Evolutionary conservation across 2,797 vertebrate genomes (phyloP).

Genomic region (Hoplostethus atlanticus): DNA sequence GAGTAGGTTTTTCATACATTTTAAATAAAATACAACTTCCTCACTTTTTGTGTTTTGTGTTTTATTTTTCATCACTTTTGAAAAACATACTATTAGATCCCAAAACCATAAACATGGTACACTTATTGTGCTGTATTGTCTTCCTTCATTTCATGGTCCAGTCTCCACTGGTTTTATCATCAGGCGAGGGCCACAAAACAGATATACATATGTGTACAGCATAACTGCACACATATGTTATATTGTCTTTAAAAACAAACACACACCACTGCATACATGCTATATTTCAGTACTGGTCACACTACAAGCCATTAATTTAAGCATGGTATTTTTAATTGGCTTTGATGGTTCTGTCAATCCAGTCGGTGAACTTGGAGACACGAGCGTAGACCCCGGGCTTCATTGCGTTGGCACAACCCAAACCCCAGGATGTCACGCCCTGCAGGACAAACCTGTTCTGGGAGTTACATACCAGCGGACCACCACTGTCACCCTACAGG

Average conservation of each 20-base stretch:
- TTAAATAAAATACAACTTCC: conserved; percentile 13
- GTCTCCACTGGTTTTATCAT: too few species aligned
- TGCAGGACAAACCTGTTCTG: conserved; percentile 91
- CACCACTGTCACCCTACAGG: conserved; percentile 95
- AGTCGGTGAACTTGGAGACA: conserved; percentile 89
- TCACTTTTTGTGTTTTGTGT: not conserved
- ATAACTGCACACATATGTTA: conserved; percentile 16
- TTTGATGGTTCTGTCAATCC: conserved; percentile 87
- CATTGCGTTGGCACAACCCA: conserved; percentile 93
- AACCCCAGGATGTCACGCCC: conserved; percentile 97
- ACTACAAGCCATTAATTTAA: not conserved
- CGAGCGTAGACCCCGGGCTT: conserved; percentile 95
- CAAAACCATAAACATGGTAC: not conserved
- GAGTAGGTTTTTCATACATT: conserved; percentile 19
- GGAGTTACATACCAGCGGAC: conserved; percentile 91
- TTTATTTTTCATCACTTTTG: conserved; percentile 43
- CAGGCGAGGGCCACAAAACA: too few species aligned
- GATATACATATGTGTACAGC: not conserved
- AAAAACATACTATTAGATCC: conserved; percentile 21
- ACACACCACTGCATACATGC: not conserved
- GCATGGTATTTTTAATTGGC: conserved; percentile 43
- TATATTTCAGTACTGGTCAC: not conserved
- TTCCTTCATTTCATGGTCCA: too few species aligned
- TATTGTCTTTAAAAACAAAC: conserved; percentile 15
- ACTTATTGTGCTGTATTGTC: too few species aligned